Conservation (phyloP, 2,888 invertebrate genomes). For the Pherbina coryleti region DNA sequence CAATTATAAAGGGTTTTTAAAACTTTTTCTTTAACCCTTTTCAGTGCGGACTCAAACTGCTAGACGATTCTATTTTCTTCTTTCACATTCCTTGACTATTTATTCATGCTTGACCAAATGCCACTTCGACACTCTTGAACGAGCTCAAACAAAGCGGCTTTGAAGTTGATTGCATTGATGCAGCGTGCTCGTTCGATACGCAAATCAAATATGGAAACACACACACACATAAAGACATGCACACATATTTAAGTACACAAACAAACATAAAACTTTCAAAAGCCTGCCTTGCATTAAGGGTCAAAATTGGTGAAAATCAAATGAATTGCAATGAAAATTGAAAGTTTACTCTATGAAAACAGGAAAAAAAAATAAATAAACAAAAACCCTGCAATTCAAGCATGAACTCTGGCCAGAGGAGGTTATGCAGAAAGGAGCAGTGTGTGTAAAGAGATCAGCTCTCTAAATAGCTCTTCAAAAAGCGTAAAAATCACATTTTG, state of each 20-base stretch:
- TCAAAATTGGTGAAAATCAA: conserved; percentile 19
- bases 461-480: not conserved
- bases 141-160: not conserved
- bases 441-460: not conserved
- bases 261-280: not conserved
- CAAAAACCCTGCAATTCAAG: no score
- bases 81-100: no score
- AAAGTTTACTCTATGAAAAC: not conserved
- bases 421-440: no score
- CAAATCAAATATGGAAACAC: conserved; percentile 2
- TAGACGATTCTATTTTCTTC: not conserved
- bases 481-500: conserved; percentile 5
- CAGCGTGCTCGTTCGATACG: not conserved
- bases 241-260: not conserved
- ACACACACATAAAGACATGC: not conserved
- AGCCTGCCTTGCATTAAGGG: not conserved
- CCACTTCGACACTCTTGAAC: conserved; percentile 12
- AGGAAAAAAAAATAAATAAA: not conserved
- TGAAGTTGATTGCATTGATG: conserved; percentile 10
- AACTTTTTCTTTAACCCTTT: not conserved
- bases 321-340: conserved; percentile 22
- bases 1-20: conserved; percentile 20
- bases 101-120: conserved; percentile 1
- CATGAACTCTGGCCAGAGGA: no score
- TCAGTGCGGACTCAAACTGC: not conserved